Evolutionary conservation across 2,797 vertebrate genomes (phyloP).

Genomic region (Oceanodroma leucorhoa): DNA sequence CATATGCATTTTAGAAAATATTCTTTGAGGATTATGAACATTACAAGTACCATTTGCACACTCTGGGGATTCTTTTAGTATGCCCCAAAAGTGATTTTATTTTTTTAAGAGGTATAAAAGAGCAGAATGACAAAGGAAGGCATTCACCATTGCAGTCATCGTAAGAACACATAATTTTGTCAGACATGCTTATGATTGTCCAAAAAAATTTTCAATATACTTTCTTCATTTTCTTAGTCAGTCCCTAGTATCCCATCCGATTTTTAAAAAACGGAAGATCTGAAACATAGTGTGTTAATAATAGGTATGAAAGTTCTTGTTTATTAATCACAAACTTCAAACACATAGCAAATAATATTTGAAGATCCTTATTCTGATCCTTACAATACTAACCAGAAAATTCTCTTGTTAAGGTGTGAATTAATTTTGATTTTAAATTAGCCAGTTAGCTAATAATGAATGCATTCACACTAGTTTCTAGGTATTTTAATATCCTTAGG

Average conservation of each 20-base stretch:
- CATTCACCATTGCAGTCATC: not conserved
- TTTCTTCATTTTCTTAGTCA: not conserved
- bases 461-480: not conserved
- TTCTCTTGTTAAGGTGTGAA: not conserved
- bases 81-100: not conserved
- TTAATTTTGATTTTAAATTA: not conserved
- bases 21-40: not conserved
- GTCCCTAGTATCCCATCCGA: not conserved
- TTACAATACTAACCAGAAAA: not conserved
- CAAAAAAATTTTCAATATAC: accelerated
- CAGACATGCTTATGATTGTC: not conserved
- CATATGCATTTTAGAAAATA: not conserved
- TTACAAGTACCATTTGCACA: not conserved
- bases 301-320: not conserved
- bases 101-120: not conserved
- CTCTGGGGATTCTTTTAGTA: not conserved
- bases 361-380: not conserved
- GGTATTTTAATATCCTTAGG: not conserved
- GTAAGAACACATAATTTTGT: not conserved
- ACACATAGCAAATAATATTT: not conserved
- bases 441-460: not conserved
- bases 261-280: not conserved
- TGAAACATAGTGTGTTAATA: not conserved
- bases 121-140: not conserved
- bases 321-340: not conserved